phyloP scores from a whole-genome alignment of 2,113 vertebrate species.

The Coptodon rendalli region DNA sequence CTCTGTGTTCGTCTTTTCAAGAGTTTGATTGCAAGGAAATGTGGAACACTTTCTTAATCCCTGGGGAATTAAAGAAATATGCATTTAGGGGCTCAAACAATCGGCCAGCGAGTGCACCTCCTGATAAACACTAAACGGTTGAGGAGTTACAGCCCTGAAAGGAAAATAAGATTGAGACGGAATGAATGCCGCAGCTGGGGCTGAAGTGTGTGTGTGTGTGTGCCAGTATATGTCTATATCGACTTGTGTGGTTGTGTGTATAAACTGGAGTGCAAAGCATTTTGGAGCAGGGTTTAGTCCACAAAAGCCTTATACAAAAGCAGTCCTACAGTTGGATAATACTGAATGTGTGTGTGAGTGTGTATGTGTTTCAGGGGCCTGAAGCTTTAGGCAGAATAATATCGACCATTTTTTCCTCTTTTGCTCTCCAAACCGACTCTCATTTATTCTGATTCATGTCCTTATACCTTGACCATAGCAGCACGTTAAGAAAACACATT shows the following conservation, averaged over 20 bases:
- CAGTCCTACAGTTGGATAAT: neutral
- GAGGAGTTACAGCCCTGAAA: constrained; percentile 40
- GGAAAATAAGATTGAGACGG: constrained; percentile 47
- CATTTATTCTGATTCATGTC: neutral
- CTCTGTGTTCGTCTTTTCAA: constrained; percentile 39
- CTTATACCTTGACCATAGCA: neutral
- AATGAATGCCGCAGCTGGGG: constrained; percentile 28
- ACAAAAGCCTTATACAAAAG: constrained; percentile 47
- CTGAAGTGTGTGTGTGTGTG: neutral
- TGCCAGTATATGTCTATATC: constrained; percentile 4
- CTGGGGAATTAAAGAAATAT: constrained; percentile 57
- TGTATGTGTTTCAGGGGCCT: neutral
- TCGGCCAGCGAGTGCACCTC: constrained; percentile 31
- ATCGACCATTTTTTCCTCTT: neutral
- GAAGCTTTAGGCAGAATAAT: neutral
- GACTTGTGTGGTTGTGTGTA: constrained; percentile 16
- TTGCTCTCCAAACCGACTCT: neutral
- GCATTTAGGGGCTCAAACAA: constrained; percentile 52
- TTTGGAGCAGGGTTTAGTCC: constrained; percentile 28
- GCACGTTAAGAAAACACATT: neutral
- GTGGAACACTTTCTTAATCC: constrained; percentile 56
- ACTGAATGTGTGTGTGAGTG: neutral
- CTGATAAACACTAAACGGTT: constrained; percentile 56
- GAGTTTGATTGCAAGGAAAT: constrained; percentile 36
- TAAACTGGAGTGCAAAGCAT: constrained; percentile 4